These are phyloP conservation scores for Sebastes aleutianus DNA, from an alignment of 2,797 vertebrate species.

Conservation along the genomic window DNA sequence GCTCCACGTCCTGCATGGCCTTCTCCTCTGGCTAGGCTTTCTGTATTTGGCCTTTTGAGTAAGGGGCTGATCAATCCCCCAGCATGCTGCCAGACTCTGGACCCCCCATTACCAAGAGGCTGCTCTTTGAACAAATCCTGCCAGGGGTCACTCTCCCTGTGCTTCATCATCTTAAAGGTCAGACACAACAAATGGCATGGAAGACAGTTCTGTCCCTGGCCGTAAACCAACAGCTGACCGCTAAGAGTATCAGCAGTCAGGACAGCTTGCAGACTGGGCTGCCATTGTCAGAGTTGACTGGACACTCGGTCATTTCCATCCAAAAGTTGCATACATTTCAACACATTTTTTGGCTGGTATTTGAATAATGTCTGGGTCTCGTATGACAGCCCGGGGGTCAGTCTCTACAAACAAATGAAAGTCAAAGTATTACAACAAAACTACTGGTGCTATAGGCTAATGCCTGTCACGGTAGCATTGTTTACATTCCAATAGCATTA, in stretches of 20 bases:
- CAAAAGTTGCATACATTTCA: not conserved
- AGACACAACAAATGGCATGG: constrained; percentile 76
- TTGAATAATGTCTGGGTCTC: constrained; percentile 20
- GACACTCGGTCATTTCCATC: not conserved
- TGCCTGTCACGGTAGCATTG: not conserved
- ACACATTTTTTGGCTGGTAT: not conserved
- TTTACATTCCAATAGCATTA: not conserved
- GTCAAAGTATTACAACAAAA: not conserved
- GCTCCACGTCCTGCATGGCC: constrained; percentile 74
- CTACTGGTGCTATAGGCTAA: not conserved
- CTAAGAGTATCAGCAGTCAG: constrained; percentile 33
- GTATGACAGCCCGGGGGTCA: not conserved
- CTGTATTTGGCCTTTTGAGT: constrained; percentile 79
- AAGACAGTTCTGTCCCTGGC: constrained; percentile 67
- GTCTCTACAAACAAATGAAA: constrained; percentile 19
- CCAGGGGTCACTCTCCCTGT: constrained; percentile 75
- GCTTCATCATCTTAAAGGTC: constrained; percentile 83
- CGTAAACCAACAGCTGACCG: constrained; percentile 58
- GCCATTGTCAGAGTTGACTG: constrained; percentile 8
- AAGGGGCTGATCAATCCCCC: constrained; percentile 80
- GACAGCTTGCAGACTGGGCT: constrained; percentile 20
- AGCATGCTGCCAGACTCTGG: constrained; percentile 71
- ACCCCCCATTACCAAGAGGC: constrained; percentile 73
- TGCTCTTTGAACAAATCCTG: constrained; percentile 80
- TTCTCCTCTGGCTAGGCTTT: constrained; percentile 72